These are phyloP conservation scores for Microtus montanus DNA, from an alignment of 2,113 vertebrate genomes.

Conservation along the genomic window DNA sequence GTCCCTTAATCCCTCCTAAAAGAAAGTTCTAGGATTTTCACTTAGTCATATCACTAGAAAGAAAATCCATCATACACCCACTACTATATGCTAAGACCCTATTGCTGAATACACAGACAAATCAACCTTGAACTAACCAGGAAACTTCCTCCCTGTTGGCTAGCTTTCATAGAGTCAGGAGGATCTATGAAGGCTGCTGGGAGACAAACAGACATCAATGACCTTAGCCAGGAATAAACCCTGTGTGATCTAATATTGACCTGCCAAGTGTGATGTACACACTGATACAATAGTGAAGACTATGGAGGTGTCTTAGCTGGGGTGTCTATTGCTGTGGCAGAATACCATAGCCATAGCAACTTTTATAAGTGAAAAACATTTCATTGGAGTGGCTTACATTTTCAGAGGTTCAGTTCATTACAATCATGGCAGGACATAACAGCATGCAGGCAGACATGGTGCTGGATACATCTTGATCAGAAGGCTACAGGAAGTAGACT, in stretches of 20 bases:
- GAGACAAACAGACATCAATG: background rate
- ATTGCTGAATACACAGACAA: background rate
- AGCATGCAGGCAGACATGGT: no score
- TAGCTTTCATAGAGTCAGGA: background rate
- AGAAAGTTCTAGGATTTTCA: background rate
- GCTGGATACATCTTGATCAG: no score
- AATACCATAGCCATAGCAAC: background rate
- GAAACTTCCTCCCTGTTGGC: background rate
- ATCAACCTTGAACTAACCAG: background rate
- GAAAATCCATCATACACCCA: background rate
- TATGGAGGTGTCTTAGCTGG: background rate
- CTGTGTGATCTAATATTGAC: background rate
- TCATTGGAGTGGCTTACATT: background rate
- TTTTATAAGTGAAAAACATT: background rate
- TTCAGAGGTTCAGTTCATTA: background rate
- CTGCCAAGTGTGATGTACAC: background rate
- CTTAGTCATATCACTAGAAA: background rate
- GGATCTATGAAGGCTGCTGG: background rate
- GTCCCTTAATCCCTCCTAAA: background rate
- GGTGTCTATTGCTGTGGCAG: background rate
- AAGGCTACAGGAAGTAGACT: no score
- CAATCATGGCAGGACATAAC: no score
- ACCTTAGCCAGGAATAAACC: background rate
- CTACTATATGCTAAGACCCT: background rate
- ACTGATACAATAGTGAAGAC: background rate